Evolutionary conservation across 2,113 vertebrate species (phyloP), one percentile per base, ranked within the genome.

Genomic region (Deroptyus accipitrinus): DNA sequence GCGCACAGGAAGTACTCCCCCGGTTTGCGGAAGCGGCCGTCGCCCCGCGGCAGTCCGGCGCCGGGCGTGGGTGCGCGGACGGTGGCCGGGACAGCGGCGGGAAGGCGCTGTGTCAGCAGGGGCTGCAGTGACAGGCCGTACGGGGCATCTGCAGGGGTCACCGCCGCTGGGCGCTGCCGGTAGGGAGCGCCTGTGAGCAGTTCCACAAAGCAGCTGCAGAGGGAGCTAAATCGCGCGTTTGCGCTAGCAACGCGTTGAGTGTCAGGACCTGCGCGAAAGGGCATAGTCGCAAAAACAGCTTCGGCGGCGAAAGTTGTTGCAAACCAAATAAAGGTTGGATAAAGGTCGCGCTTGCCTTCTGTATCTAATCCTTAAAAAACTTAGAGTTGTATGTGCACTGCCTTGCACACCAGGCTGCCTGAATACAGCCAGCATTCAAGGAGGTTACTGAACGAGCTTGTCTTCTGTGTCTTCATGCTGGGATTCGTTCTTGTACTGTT

Each of bases 171-270:
- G 33, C 55, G 20, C 13, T 23, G 55, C 57, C 33, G 23, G 2
- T 2, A 37, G 28, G 3, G 16, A 31, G 4, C 48, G n/a, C 25
- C 10, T 62, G 10, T 35, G 44, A 77, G 49, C 17, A 69, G 48
- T 74, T 77, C 17, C 11, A 57, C 30, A 62, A 72, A 66, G 5
- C 19, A 75, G 18, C 11, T 28, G 39, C 55, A 69, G 59, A 37
- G 13, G 13, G 39, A 64, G 31, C n/a, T 39, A 39, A 67, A 75
- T 25, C 5, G 2, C 61, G 28, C 0, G 0, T 62, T 54, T 4
- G 4, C 11, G 1, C 8, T 48, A 9, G 10, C 22, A 73, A 25
- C 1, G 6, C 9, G 0, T 46, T 31, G 23, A 72, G 1, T 11
- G 27, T 33, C 48, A 19, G 3, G 11, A 57, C 8, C 0, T 35